Base-by-base conservation (phyloP, 2,113 vertebrate species). In the Monopterus albus region DNA sequence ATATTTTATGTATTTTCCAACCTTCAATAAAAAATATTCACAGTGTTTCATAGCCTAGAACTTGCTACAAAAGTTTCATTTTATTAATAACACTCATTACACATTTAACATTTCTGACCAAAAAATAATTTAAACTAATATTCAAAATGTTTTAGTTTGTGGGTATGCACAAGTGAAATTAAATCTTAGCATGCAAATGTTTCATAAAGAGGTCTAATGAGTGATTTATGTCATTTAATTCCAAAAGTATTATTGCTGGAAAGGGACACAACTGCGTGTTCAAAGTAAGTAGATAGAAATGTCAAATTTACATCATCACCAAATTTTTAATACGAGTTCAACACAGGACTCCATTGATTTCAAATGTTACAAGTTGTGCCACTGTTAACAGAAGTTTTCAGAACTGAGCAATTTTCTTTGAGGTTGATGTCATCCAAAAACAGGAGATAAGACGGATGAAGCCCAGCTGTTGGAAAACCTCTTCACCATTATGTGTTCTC, bases 361-460 rank as follows among this genome's bases (percentile, higher is more conserved):
- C 7, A 57, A 15, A 17, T 36, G 28, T 57, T 3, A 3, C 11
- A 58, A 26, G 33, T 50, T 51, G 12, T n/a, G 8, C 3, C 14
- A 62, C 12, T 8, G 13, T 33, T 26, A 61, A 38, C 7, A 26
- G 26, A 81, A 13, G 53, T 72, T 78, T n/a, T 21, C 11, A 35
- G 46, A 51, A 57, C 43, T 39, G 12, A 58, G 18, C 33, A 55
- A 52, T 68, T 68, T 47, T 40, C 26, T 69, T 13, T 38, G 12
- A 8, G 23, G 31, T 23, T 76, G 52, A 46, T 72, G 33, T 57
- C 35, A 36, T 56, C 52, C 11, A 65, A 49, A 76, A 74, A 77
- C 31, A 49, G 68, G n/a, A 53, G 26, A 62, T 70, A 78, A 83
- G 75, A 75, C 31, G 26, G 58, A 80, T 72, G 63, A 70, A 78